Conservation (phyloP, 2,888 invertebrate genomes). For the Polydrusus pterygomalis region DNA sequence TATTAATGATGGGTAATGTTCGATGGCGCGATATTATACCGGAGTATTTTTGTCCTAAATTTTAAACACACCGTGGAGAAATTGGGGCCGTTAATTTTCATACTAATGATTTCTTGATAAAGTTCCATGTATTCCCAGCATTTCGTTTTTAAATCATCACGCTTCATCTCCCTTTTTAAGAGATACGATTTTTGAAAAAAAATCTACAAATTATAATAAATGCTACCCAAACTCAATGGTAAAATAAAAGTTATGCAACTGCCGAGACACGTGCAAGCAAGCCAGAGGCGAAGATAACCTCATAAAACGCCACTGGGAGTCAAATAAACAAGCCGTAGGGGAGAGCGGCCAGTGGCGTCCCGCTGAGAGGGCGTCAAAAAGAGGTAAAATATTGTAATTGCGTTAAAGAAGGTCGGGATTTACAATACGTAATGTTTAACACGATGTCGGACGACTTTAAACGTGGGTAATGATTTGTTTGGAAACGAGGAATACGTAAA, state of each 20-base stretch:
- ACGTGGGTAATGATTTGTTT: constrained; percentile 27
- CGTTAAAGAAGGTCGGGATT: constrained; percentile 32
- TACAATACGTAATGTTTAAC: constrained; percentile 50
- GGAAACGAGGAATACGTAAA: not conserved
- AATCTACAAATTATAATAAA: too few species aligned
- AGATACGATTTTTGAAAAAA: too few species aligned
- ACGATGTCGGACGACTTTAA: constrained; percentile 45
- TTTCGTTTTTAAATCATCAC: too few species aligned
- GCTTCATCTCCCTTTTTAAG: too few species aligned
- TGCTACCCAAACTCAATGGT: too few species aligned
- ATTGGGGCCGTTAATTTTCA: too few species aligned
- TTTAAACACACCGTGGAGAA: too few species aligned
- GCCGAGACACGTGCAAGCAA: constrained; percentile 33
- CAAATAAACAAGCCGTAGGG: constrained; percentile 50
- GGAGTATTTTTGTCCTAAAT: too few species aligned
- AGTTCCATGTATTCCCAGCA: too few species aligned
- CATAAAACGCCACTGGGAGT: constrained; percentile 54
- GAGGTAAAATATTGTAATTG: constrained; percentile 55
- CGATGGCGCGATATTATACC: too few species aligned
- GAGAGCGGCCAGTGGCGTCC: constrained; percentile 43
- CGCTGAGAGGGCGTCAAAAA: constrained; percentile 48
- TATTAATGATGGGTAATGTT: too few species aligned
- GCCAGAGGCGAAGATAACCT: constrained; percentile 35
- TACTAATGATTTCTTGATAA: too few species aligned
- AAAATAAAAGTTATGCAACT: constrained; percentile 5